Percentiles rank a stretch among this genome's conserved stretches.
Evolutionary conservation across 2,113 vertebrate genomes (phyloP).

Genomic region (Ptyas mucosa): DNA sequence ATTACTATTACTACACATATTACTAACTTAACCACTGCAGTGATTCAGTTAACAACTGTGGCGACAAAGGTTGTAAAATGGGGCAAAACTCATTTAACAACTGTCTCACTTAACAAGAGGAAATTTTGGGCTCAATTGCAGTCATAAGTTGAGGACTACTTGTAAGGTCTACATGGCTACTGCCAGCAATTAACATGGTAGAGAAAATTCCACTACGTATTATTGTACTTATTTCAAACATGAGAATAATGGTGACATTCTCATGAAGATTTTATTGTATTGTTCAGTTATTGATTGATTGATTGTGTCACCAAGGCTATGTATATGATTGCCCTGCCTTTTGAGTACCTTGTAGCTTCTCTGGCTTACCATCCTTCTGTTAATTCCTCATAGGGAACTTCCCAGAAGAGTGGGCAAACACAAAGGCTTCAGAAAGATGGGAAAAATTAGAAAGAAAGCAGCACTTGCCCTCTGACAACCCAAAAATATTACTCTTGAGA

Average conservation of each 20-base stretch:
- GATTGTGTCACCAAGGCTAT: background rate
- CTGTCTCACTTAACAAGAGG: no score
- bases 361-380: background rate
- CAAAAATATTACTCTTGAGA: background rate
- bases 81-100: no score
- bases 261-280: background rate
- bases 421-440: background rate
- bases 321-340: background rate
- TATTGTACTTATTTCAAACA: background rate
- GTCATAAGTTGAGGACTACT: no score
- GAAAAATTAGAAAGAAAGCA: background rate
- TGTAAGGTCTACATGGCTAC: background rate
- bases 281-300: background rate
- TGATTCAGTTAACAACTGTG: no score
- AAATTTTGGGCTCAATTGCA: no score
- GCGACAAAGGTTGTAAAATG: no score
- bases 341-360: background rate
- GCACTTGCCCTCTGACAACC: background rate
- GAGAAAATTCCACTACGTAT: background rate
- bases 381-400: background rate
- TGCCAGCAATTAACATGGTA: background rate
- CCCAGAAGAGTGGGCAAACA: background rate
- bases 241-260: background rate
- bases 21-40: no score
- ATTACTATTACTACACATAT: no score